Conservation (phyloP, 2,113 vertebrate species). For the Pituophis catenifer region DNA sequence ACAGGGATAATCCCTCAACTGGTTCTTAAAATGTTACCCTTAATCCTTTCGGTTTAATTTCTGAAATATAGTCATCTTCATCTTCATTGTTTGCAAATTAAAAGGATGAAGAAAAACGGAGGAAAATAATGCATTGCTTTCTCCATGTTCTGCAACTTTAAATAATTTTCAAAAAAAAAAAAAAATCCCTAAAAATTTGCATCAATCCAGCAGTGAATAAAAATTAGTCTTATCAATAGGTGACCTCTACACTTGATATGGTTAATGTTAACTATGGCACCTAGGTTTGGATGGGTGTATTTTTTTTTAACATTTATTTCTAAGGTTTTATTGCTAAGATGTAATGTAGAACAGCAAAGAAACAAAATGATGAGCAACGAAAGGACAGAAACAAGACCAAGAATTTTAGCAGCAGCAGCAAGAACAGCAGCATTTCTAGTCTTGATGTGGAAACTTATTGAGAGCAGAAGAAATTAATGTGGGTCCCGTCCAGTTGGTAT, state of each 20-base stretch:
- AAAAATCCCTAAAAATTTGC: not conserved
- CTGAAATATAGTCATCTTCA: not conserved
- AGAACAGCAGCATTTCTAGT: not conserved
- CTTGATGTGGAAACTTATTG: not conserved
- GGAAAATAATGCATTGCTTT: not conserved
- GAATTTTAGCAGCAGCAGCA: not conserved
- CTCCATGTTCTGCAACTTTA: not conserved
- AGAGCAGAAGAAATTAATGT: not conserved
- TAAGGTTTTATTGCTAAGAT: not conserved
- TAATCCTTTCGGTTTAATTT: constrained; percentile 49
- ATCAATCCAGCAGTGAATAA: not conserved
- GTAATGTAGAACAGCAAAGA: not conserved
- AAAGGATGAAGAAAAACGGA: not conserved
- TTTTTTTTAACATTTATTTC: not conserved
- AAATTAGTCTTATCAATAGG: not conserved
- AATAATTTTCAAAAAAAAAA: not conserved
- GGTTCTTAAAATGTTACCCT: constrained; percentile 36
- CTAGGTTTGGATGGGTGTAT: not conserved
- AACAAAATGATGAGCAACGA: not conserved
- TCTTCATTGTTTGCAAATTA: not conserved
- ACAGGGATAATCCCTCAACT: constrained; percentile 35
- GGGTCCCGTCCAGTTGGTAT: not conserved
- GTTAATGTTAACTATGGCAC: not conserved
- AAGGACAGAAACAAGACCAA: not conserved
- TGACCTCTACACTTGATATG: not conserved